Evolutionary conservation across 2,113 vertebrate species (phyloP).

Genomic region (Ascaphus truei): DNA sequence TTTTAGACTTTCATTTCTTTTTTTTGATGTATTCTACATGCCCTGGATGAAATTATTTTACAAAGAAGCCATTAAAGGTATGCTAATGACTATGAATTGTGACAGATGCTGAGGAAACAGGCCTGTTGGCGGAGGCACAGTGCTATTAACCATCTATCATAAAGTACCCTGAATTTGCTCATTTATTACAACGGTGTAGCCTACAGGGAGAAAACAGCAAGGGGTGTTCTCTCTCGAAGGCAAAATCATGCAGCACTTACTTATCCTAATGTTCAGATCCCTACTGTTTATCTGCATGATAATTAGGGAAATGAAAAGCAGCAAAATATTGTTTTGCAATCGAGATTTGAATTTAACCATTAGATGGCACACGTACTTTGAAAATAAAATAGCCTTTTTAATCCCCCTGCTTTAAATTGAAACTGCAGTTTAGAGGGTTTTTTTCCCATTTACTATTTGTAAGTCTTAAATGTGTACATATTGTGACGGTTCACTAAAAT

Average conservation of each 20-base stretch:
- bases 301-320: slow-evolving; percentile 63
- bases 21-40: slow-evolving; percentile 41
- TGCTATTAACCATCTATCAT: slow-evolving; percentile 62
- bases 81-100: slow-evolving; percentile 63
- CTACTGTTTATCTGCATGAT: slow-evolving; percentile 67
- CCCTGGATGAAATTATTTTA: slow-evolving; percentile 53
- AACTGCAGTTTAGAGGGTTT: too few species aligned
- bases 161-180: slow-evolving; percentile 56
- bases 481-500: too few species aligned
- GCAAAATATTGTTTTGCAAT: slow-evolving; percentile 48
- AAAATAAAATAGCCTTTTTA: too few species aligned
- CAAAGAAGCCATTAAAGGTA: slow-evolving; percentile 61
- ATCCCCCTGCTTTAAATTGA: too few species aligned
- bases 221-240: slow-evolving; percentile 51
- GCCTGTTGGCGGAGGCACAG: slow-evolving; percentile 58
- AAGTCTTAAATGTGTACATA: too few species aligned
- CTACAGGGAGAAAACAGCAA: slow-evolving; percentile 55
- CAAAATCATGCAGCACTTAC: slow-evolving; percentile 59
- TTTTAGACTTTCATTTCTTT: slow-evolving; percentile 37
- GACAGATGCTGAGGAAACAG: slow-evolving; percentile 59
- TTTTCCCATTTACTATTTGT: too few species aligned
- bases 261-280: slow-evolving; percentile 62
- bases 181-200: slow-evolving; percentile 59
- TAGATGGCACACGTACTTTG: slow-evolving; percentile 1
- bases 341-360: slow-evolving; percentile 43